Conservation (phyloP, 53 echinoderm and acorn worm species). For the Crossaster papposus region DNA sequence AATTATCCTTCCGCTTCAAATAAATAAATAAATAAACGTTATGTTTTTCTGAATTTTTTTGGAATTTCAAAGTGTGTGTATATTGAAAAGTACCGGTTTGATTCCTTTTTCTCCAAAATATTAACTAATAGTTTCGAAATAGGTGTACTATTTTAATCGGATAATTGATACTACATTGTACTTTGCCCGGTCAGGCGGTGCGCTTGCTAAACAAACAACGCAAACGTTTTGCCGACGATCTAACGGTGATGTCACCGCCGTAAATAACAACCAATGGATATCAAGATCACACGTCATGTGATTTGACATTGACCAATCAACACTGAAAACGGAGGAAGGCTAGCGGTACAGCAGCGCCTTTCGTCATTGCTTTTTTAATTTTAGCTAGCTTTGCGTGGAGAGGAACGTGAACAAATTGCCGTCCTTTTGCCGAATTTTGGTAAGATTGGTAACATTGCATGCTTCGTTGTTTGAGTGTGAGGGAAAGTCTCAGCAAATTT, state of each 20-base stretch:
- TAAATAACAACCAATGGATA: conserved; percentile 27
- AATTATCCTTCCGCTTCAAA: too few species aligned
- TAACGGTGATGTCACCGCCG: conserved; percentile 17
- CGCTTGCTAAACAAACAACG: neutral
- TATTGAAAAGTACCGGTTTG: neutral
- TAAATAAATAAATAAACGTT: too few species aligned
- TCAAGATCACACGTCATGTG: neutral
- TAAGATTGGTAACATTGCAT: conserved; percentile 47
- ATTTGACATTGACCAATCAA: conserved; percentile 29
- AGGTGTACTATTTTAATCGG: neutral
- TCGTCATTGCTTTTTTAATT: neutral
- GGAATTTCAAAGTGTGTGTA: too few species aligned
- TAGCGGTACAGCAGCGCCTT: neutral
- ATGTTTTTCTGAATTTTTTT: too few species aligned
- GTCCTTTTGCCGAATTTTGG: conserved; percentile 9
- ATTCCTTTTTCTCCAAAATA: neutral
- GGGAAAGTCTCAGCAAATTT: neutral
- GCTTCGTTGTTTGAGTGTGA: conserved; percentile 17
- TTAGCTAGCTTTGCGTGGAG: neutral
- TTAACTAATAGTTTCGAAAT: neutral
- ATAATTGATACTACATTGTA: neutral
- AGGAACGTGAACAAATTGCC: neutral
- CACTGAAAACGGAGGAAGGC: neutral
- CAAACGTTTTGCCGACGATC: conserved; percentile 43
- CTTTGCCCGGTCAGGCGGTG: neutral